These are phyloP conservation scores for Cyphomyrmex costatus DNA, from an alignment of 1,140 invertebrate species.

Conservation along the genomic window DNA sequence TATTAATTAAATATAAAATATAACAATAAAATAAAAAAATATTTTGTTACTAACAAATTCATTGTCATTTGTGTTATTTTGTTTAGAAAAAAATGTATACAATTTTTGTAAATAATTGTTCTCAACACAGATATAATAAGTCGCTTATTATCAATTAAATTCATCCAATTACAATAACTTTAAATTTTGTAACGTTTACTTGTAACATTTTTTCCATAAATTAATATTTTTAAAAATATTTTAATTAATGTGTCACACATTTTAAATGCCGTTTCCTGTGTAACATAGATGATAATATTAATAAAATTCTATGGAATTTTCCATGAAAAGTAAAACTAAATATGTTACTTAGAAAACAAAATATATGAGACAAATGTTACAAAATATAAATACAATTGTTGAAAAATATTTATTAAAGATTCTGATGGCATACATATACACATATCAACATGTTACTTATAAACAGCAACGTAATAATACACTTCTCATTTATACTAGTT, in stretches of 20 bases:
- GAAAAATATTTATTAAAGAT: slow-evolving; percentile 80
- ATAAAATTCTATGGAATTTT: slow-evolving; percentile 27
- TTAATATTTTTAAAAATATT: slow-evolving; percentile 1
- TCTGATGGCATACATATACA: slow-evolving; percentile 80
- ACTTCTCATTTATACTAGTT: slow-evolving; percentile 50
- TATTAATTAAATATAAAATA: too few species aligned
- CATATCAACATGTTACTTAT: slow-evolving; percentile 72
- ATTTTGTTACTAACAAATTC: background rate
- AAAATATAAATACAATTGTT: slow-evolving; percentile 65
- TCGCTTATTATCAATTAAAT: background rate
- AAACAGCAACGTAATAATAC: slow-evolving; percentile 72
- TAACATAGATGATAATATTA: background rate
- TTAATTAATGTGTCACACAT: background rate
- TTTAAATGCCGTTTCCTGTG: background rate
- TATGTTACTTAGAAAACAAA: slow-evolving; percentile 54
- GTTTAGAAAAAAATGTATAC: background rate
- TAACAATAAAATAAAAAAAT: background rate
- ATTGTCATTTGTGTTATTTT: background rate
- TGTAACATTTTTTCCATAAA: background rate
- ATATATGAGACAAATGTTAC: slow-evolving; percentile 72
- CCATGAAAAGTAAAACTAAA: slow-evolving; percentile 22
- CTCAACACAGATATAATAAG: background rate
- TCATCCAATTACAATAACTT: background rate
- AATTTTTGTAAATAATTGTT: slow-evolving; percentile 8
- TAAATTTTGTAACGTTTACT: slow-evolving; percentile 7